Base-by-base conservation (phyloP, 2,888 invertebrate genomes). In the Kuschelorhynchus macadamiae region DNA sequence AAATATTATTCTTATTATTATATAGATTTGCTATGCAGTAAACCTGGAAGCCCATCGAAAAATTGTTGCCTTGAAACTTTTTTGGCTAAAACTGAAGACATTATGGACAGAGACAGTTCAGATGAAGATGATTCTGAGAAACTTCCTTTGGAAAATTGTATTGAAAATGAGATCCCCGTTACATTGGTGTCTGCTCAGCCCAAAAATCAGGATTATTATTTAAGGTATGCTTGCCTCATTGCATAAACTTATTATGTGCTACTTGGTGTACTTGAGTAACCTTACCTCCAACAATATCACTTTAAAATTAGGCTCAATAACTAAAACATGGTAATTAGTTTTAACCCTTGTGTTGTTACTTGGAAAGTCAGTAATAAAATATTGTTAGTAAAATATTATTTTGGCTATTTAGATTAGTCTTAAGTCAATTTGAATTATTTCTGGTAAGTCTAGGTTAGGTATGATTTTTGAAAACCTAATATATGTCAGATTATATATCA, bases 161-260 rank as follows among this genome's bases (percentile, higher is more conserved):
- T 74, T 49, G 72, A 72, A 18, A 73, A 76, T 61, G 77, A 77
- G 39, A 74, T 80, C 57, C 81, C 82, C n/a, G 73, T 81, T 5
- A 80, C 80, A 16, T 65, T 82, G 49, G 81, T 81, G 0, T 75
- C 77, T 61, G 75, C 77, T 2, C 75, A 74, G 61, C 76, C 74
- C 1, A 79, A 78, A 72, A 79, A 76, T 62, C 77, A 80, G 46
- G 83, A 83, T 67, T 81, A 80, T 72, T 82, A 80, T 71, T 77
- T 87, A 18, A 79, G 79, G n/a, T 69, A 49, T 5, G n/a, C n/a
- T n/a, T n/a, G n/a, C n/a, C n/a, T n/a, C 12, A 12, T 14, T 50
- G n/a, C 12, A 18, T 12, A 25, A 47, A 18, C 11, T 11, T 14
- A 8, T 12, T 12, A 36, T 36, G 11, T 36, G n/a, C 12, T 5